Conservation (phyloP, 2,113 vertebrate species). For the Amphiprion percula region DNA sequence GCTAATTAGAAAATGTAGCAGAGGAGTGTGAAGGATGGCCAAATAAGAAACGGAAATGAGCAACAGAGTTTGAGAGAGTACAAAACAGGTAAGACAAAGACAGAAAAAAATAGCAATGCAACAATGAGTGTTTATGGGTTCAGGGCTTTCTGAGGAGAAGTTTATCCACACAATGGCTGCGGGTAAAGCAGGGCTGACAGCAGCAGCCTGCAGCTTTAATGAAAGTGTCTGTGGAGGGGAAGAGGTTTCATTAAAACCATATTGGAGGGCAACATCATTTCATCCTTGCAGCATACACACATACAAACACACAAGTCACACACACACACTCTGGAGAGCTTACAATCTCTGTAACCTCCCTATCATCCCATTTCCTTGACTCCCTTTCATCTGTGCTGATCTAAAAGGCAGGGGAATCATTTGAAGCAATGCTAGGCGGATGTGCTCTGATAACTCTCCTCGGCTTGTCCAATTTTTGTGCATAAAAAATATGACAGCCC, state of each 20-base stretch:
- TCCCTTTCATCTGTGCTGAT: slow-evolving; percentile 54
- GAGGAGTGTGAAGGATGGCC: no score
- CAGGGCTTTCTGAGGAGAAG: slow-evolving; percentile 1
- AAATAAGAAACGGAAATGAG: neutral
- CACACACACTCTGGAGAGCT: slow-evolving; percentile 19
- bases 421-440: slow-evolving; percentile 17
- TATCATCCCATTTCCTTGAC: slow-evolving; percentile 24
- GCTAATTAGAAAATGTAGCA: neutral
- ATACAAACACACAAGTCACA: slow-evolving; percentile 1
- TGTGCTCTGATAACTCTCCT: slow-evolving; percentile 34
- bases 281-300: slow-evolving; percentile 32
- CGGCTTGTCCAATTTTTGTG: neutral
- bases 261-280: slow-evolving; percentile 61
- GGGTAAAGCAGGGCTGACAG: slow-evolving; percentile 37
- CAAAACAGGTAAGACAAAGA: slow-evolving; percentile 5
- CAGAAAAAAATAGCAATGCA: neutral
- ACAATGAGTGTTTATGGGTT: slow-evolving; percentile 22
- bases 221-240: slow-evolving; percentile 63
- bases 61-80: neutral
- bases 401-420: slow-evolving; percentile 44
- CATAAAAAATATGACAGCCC: slow-evolving; percentile 6
- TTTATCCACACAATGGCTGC: slow-evolving; percentile 20
- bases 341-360: slow-evolving; percentile 48
- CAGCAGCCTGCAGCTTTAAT: slow-evolving; percentile 65
- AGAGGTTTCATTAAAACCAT: slow-evolving; percentile 71